Base-by-base conservation (phyloP, 2,888 invertebrate genomes). In the Dryocosmus kuriphilus region DNA sequence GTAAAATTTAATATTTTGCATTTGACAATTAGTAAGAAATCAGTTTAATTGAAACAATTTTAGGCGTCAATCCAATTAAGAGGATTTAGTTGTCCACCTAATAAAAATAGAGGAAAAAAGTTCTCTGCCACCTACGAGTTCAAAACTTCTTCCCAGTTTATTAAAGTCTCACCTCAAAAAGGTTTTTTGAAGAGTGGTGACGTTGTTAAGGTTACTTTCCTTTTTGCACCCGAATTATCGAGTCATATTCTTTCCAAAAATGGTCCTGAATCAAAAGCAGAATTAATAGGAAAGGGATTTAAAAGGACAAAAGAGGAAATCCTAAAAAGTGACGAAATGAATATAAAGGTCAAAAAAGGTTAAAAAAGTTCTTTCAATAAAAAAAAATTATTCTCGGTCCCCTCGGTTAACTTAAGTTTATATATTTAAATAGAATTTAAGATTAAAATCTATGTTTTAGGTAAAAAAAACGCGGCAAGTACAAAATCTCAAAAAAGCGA, bases 1-100 rank as follows among this genome's bases (percentile, higher is more conserved):
- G 84, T 82, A 76, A 67, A 35, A 55, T 55, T 55, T 22, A 6
- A n/a, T 3, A 8, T 41, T 41, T 41, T 16, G 1, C 1, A 55
- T 55, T 55, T 22, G 1, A 55, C 9, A 55, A 22, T 19, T 51
- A 19, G 11, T 2, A 22, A 1, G 8, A 35, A 8, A 35, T 35
- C 1, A 41, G 14, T 41, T 30, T 1, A 35, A 60, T 55, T n/a
- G 11, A 4, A 35, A 24, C 24, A n/a, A 51, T 41, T 32, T 41
- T n/a, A 83, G 83, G 76, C 61, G 0, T 76, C 77, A 9, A 24
- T 79, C 7, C 71, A 80, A 9, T 22, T 84, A 27, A 78, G 79
- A 32, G 80, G 78, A 2, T 82, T 80, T 75, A 84, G 82, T 35
- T 84, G 83, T 19, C 80, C 78, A 11, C 74, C 80, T 2, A n/a